Evolutionary conservation across 2,888 invertebrate species (phyloP).

Genomic region (Volucella bombylans): DNA sequence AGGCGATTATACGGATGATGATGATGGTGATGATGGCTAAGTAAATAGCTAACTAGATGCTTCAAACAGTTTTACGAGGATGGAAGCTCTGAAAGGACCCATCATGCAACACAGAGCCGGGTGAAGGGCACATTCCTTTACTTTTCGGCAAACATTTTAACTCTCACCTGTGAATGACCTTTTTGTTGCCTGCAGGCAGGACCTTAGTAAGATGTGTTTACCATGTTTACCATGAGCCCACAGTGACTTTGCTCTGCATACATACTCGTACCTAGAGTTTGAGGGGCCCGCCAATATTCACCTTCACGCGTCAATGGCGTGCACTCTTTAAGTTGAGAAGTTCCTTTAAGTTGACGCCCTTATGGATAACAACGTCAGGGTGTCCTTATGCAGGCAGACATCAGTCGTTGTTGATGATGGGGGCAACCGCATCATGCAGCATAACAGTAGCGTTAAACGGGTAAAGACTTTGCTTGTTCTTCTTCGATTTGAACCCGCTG

Average conservation of each 20-base stretch:
- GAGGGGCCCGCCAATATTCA: neutral
- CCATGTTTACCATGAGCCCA: constrained; percentile 63
- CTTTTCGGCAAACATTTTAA: constrained; percentile 8
- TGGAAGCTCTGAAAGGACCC: constrained; percentile 28
- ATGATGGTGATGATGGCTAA: constrained; percentile 70
- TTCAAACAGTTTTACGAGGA: constrained; percentile 59
- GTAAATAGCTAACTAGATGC: constrained; percentile 69
- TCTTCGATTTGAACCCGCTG: constrained; percentile 26
- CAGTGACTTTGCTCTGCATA: constrained; percentile 25
- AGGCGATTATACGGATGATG: constrained; percentile 69
- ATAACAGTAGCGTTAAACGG: constrained; percentile 32
- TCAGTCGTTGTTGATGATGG: constrained; percentile 41
- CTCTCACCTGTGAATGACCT: neutral
- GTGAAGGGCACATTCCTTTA: constrained; percentile 28
- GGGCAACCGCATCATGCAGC: constrained; percentile 5
- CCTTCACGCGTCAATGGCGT: constrained; percentile 43
- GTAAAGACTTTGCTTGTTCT: constrained; percentile 30
- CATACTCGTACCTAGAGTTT: constrained; percentile 6
- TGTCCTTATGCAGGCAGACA: constrained; percentile 32
- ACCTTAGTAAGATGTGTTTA: constrained; percentile 56
- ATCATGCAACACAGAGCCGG: constrained; percentile 29
- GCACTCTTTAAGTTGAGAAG: constrained; percentile 47
- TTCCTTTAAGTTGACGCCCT: constrained; percentile 39
- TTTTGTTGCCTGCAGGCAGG: constrained; percentile 15
- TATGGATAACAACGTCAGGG: constrained; percentile 45